Conservation (phyloP, 2,113 vertebrate species). For the Cavia porcellus region DNA sequence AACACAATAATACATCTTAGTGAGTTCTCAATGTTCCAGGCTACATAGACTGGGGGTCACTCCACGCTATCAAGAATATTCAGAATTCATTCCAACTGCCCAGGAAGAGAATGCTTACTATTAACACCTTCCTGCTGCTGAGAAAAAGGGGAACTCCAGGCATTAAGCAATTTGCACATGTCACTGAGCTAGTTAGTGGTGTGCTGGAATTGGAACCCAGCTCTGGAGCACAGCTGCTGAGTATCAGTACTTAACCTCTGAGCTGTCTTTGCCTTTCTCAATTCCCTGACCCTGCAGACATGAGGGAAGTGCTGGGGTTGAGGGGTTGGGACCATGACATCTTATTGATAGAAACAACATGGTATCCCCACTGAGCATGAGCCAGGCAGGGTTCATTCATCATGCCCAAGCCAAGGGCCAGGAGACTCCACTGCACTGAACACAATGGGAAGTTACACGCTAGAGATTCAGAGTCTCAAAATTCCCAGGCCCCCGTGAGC, state of each 20-base stretch:
- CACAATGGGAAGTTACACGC: background rate
- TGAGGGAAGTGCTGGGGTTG: background rate
- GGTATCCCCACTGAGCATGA: rapidly evolving
- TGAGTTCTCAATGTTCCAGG: background rate
- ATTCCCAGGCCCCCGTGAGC: background rate
- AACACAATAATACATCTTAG: rapidly evolving
- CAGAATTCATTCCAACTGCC: background rate
- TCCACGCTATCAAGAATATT: no score
- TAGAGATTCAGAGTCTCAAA: background rate
- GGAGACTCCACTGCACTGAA: background rate
- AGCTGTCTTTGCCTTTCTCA: background rate
- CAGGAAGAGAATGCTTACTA: background rate
- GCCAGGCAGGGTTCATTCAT: background rate
- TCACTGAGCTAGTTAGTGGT: background rate
- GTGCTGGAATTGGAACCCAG: background rate
- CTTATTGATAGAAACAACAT: background rate
- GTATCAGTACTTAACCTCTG: background rate
- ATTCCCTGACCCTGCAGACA: background rate
- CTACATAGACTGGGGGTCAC: rapidly evolving
- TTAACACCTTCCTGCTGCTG: background rate
- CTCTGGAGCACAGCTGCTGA: background rate
- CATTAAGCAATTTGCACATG: background rate
- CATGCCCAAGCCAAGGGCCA: background rate
- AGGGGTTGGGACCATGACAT: background rate
- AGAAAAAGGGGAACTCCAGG: background rate